These are phyloP conservation scores for Clarias pachynema DNA, from an alignment of 2,797 vertebrate species.

Conservation along the genomic window DNA sequence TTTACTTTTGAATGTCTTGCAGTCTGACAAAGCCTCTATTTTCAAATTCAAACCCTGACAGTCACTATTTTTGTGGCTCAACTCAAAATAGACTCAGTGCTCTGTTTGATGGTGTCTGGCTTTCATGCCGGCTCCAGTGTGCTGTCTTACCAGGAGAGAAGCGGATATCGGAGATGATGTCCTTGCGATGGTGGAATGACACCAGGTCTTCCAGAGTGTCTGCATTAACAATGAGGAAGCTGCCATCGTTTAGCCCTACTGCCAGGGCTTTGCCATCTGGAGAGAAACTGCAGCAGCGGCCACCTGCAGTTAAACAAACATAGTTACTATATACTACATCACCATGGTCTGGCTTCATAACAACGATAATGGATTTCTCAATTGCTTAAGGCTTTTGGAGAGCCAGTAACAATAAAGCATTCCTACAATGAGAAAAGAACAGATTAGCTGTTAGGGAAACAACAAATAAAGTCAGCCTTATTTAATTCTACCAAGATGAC, in stretches of 20 bases:
- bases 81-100: constrained; percentile 27
- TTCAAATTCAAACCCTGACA: constrained; percentile 11
- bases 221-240: constrained; percentile 95
- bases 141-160: constrained; percentile 91
- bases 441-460: constrained; percentile 5
- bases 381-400: not conserved
- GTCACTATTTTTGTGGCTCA: constrained; percentile 36
- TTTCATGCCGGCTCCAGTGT: constrained; percentile 26
- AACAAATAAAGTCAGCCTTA: not conserved
- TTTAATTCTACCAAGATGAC: constrained; percentile 10
- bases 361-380: constrained; percentile 6
- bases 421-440: not conserved
- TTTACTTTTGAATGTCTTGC: constrained; percentile 22
- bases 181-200: constrained; percentile 97
- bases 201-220: constrained; percentile 98
- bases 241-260: constrained; percentile 94
- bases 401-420: not conserved
- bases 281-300: constrained; percentile 96
- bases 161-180: constrained; percentile 93
- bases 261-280: constrained; percentile 96
- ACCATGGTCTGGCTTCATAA: constrained; percentile 2
- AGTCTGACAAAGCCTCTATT: not conserved
- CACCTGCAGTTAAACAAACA: constrained; percentile 75
- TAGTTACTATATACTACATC: not conserved
- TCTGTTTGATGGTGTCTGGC: not conserved